Base-by-base conservation (phyloP, 2,888 invertebrate genomes). In the Synergus itoensis region DNA sequence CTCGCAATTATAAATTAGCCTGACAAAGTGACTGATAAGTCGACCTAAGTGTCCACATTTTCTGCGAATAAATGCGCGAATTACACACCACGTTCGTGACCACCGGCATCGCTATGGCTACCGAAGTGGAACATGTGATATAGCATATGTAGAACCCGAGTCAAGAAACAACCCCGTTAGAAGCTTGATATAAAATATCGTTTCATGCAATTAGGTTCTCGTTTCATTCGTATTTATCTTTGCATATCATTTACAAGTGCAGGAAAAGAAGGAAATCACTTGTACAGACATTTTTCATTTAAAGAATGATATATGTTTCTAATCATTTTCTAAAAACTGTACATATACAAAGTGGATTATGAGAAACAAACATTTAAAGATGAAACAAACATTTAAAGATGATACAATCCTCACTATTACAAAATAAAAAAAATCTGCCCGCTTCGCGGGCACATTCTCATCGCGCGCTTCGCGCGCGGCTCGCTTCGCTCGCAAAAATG, bases 51-150 rank as follows among this genome's bases (percentile, higher is more conserved):
- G 53, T 73, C 73, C 80, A 79, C 80, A 63, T 80, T 80, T 77
- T 76, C 79, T 60, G 78, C 79, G 78, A 77, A 82, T 78, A 78
- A 77, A 62, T 75, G 78, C 53, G 81, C 82, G 82, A 84, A 79
- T 81, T 82, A 82, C 82, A 82, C 81, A 79, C 53, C 36, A 60
- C 14, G 65, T 40, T 69, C 77, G 18, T 76, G 79, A 75, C 83
- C 83, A 81, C 80, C 81, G 73, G 76, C 78, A 67, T 76, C 80
- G 81, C 73, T 73, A 73, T 73, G 53, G n/a, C 73, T 73, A 73
- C 73, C 73, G 53, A 73, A 73, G 73, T 73, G 73, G 73, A 73
- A 73, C 73, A 48, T 73, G 53, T 73, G 73, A 73, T 73, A 53
- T 73, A 69, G n/a, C n/a, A 28, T 28, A 28, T 28, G 48, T 53